Base-by-base conservation (phyloP, 1,140 invertebrate species). In the Melanaphis sacchari region DNA sequence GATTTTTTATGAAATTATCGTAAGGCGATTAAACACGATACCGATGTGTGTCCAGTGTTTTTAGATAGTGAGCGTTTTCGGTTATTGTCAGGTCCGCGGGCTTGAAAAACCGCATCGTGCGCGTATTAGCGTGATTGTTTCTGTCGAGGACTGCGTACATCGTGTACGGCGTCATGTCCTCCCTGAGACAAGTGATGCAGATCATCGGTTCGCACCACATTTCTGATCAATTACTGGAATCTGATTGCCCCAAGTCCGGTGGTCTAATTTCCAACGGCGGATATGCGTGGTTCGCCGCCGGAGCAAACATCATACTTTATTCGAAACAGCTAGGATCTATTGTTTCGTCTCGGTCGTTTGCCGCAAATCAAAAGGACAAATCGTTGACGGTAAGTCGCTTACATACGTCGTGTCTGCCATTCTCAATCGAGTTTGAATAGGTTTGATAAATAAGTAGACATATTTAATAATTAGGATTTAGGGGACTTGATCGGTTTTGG, bases 281-380 rank as follows among this genome's bases (percentile, higher is more conserved):
- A 8, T 93, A 85, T 93, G 81, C 81, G 9, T 93, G 91, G 91
- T 93, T 93, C 24, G 81, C 81, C 5, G 40, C 43, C 40, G 91
- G 46, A 9, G 9, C 91, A 0, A 41, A 85, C 11, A 85, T 93
- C 7, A 54, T 54, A 7, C 36, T 93, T 22, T 93, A 93, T 54
- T 93, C 91, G 8, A 93, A 93, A 85, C 91, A 41, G 31, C n/a
- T 93, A 6, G 81, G 76, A 41, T 85, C 43, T 1, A 31, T 84
- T 3, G 81, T 93, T 24, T 93, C 91, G 26, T 93, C 76, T 18
- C 84, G 36, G 31, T 52, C 81, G 9, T 93, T 93, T n/a, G 24
- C 43, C 1, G 46, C 15, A 22, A 85, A 82, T 82, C 66, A 81
- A 49, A 92, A 82, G 43, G 91, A 92, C 15, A 92, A 92, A 49